These are phyloP conservation scores for Calephelis perditalis DNA, from an alignment of 2,888 invertebrate species.

Conservation along the genomic window DNA sequence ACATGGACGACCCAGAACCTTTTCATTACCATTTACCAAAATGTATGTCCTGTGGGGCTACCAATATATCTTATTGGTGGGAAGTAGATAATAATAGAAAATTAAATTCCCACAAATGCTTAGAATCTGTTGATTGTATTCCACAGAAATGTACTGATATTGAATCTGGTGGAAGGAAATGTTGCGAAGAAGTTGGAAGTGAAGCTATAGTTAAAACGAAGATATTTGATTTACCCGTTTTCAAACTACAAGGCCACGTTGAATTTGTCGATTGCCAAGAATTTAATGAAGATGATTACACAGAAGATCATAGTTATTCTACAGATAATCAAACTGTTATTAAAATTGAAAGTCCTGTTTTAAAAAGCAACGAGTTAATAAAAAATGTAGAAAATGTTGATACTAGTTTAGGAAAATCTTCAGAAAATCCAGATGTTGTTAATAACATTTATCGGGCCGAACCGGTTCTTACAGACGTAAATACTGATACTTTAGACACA, in stretches of 20 bases:
- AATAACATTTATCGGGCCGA: constrained; percentile 37
- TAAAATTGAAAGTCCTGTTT: constrained; percentile 19
- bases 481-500: constrained; percentile 38
- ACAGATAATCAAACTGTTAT: constrained; percentile 52
- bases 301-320: constrained; percentile 54
- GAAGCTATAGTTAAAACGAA: constrained; percentile 44
- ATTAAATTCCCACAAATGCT: constrained; percentile 16
- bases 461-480: constrained; percentile 31
- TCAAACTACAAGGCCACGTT: constrained; percentile 35
- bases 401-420: constrained; percentile 11
- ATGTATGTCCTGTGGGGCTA: constrained; percentile 49
- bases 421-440: constrained; percentile 12
- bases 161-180: constrained; percentile 19
- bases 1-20: constrained; percentile 57
- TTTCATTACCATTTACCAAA: constrained; percentile 64
- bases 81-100: constrained; percentile 27
- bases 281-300: constrained; percentile 65
- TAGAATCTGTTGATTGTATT: constrained; percentile 52
- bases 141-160: constrained; percentile 42
- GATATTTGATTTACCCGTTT: constrained; percentile 42
- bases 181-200: constrained; percentile 33
- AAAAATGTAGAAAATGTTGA: constrained; percentile 23
- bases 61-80: constrained; percentile 44
- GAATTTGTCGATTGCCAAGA: constrained; percentile 66
- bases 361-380: constrained; percentile 1